phyloP scores from a whole-genome alignment of 1,140 invertebrate genomes.

The Lepidostoma basale region DNA sequence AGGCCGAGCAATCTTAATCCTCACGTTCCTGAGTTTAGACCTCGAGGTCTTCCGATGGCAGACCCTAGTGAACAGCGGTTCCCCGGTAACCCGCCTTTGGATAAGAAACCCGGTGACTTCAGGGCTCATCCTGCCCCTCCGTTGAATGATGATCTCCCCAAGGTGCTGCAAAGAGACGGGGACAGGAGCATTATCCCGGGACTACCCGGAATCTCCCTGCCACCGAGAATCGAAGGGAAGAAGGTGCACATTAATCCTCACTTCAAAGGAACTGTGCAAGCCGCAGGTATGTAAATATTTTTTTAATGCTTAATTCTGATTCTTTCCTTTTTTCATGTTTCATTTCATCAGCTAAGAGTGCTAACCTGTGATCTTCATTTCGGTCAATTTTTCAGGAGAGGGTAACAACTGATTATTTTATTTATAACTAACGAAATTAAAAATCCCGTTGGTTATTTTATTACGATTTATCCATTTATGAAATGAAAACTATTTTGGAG shows the following conservation, averaged over 20 bases:
- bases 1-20: slow-evolving; percentile 1
- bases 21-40: not conserved
- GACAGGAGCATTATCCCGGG: not conserved
- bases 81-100: not conserved
- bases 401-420: too few species aligned
- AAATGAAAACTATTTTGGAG: too few species aligned
- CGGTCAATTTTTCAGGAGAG: too few species aligned
- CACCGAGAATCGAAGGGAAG: slow-evolving; percentile 25
- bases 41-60: not conserved
- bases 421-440: too few species aligned
- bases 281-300: slow-evolving; percentile 16
- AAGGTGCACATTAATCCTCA: slow-evolving; percentile 44
- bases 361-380: too few species aligned
- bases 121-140: not conserved
- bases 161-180: not conserved
- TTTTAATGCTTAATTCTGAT: not conserved
- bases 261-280: slow-evolving; percentile 37
- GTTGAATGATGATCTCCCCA: not conserved
- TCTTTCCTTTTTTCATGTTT: too few species aligned
- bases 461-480: too few species aligned
- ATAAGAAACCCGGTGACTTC: not conserved
- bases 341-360: too few species aligned
- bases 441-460: too few species aligned
- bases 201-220: not conserved
- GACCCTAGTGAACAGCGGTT: not conserved